Evolutionary conservation across 2,888 invertebrate genomes (phyloP).

Genomic region (Sinohyriopsis cumingii): DNA sequence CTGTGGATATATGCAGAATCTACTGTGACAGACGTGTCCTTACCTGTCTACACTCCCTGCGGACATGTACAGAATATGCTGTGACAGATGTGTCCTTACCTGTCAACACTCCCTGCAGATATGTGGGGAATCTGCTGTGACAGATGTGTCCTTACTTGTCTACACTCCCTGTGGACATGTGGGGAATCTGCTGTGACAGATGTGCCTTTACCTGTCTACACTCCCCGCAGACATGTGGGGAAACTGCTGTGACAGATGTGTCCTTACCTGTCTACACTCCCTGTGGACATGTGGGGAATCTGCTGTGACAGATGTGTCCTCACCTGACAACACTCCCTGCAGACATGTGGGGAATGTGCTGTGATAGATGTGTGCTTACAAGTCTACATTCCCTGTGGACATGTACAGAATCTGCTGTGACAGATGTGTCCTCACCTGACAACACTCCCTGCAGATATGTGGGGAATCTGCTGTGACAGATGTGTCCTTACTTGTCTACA

Average conservation of each 20-base stretch:
- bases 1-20: no score
- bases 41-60: conserved; percentile 86
- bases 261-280: no score
- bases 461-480: conserved; percentile 82
- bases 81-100: conserved; percentile 83
- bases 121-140: conserved; percentile 80
- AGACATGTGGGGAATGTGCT: no score
- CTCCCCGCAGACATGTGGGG: no score
- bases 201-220: conserved; percentile 84
- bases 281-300: conserved; percentile 80
- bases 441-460: conserved; percentile 83
- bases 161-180: conserved; percentile 83
- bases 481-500: conserved; percentile 85
- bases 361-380: conserved; percentile 72
- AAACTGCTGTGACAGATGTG: no score
- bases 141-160: conserved; percentile 77
- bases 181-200: conserved; percentile 82
- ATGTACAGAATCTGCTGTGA: conserved; percentile 80
- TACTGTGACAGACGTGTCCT: neutral
- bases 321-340: no score
- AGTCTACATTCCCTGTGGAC: conserved; percentile 85
- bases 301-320: conserved; percentile 76
- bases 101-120: conserved; percentile 86
- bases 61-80: conserved; percentile 79
- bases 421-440: conserved; percentile 84